These are phyloP conservation scores for Arctocebus calabarensis DNA, from an alignment of 2,797 vertebrate species.

Conservation along the genomic window DNA sequence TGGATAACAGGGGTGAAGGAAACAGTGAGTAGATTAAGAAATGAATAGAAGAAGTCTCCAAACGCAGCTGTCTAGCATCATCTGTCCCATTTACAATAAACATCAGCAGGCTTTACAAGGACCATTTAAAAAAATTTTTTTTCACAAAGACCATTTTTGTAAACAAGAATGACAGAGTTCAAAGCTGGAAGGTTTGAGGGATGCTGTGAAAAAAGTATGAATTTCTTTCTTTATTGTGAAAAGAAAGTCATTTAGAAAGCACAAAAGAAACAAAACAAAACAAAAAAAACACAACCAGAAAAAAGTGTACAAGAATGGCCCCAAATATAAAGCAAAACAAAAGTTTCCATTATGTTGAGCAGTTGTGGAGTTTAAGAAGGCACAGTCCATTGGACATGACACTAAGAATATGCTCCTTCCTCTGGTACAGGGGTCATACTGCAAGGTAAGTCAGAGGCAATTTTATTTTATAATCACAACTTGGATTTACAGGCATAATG, in stretches of 20 bases:
- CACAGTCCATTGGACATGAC: background rate
- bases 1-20: background rate
- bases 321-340: background rate
- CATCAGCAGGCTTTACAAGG: background rate
- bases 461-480: background rate
- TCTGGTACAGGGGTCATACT: background rate
- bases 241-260: conserved; percentile 6
- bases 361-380: background rate
- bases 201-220: background rate
- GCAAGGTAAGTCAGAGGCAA: background rate
- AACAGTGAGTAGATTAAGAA: background rate
- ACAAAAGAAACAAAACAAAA: background rate
- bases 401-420: background rate
- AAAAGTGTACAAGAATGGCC: background rate
- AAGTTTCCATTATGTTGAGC: background rate
- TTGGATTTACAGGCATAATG: background rate
- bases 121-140: background rate
- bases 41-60: background rate
- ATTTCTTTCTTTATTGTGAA: background rate
- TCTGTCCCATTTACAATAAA: background rate
- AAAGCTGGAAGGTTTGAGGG: too few species aligned
- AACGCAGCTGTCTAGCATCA: background rate
- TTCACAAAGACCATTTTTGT: background rate
- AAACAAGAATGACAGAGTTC: background rate
- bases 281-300: background rate